phyloP scores from a whole-genome alignment of 2,888 invertebrate species.

The Chalcosyrphus nemorum region DNA sequence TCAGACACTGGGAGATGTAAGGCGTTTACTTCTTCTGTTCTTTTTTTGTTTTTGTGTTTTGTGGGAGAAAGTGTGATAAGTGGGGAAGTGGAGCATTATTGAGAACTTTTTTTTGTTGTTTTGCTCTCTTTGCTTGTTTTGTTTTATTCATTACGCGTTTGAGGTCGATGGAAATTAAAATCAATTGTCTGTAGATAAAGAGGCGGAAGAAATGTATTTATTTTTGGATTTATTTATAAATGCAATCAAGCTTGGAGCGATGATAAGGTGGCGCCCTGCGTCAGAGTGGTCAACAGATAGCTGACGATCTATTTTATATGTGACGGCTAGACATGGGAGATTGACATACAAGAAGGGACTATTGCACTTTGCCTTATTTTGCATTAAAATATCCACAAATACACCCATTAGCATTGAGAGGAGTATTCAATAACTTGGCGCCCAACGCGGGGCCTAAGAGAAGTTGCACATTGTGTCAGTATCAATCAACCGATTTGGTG shows the following conservation, averaged over 20 bases:
- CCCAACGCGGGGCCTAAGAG: too few species aligned
- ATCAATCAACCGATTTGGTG: too few species aligned
- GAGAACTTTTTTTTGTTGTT: slow-evolving; percentile 24
- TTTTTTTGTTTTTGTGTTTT: too few species aligned
- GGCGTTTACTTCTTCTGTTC: background rate
- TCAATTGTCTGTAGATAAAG: slow-evolving; percentile 45
- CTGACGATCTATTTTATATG: too few species aligned
- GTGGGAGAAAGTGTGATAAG: slow-evolving; percentile 62
- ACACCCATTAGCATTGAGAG: too few species aligned
- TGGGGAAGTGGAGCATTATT: slow-evolving; percentile 62
- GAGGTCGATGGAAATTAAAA: slow-evolving; percentile 50
- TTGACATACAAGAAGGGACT: too few species aligned
- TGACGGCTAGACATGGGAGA: too few species aligned
- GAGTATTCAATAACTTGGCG: too few species aligned
- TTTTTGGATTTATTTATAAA: background rate
- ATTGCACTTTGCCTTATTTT: too few species aligned
- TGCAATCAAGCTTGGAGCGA: background rate
- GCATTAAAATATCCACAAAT: too few species aligned
- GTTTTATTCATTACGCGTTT: slow-evolving; percentile 54
- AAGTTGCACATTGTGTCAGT: too few species aligned
- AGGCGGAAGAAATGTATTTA: slow-evolving; percentile 29
- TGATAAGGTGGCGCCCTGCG: slow-evolving; percentile 14
- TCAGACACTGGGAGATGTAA: background rate
- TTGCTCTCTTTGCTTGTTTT: slow-evolving; percentile 2
- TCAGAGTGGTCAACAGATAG: background rate